These are phyloP conservation scores for Mareca penelope DNA, from an alignment of 2,797 vertebrate genomes.

Conservation along the genomic window DNA sequence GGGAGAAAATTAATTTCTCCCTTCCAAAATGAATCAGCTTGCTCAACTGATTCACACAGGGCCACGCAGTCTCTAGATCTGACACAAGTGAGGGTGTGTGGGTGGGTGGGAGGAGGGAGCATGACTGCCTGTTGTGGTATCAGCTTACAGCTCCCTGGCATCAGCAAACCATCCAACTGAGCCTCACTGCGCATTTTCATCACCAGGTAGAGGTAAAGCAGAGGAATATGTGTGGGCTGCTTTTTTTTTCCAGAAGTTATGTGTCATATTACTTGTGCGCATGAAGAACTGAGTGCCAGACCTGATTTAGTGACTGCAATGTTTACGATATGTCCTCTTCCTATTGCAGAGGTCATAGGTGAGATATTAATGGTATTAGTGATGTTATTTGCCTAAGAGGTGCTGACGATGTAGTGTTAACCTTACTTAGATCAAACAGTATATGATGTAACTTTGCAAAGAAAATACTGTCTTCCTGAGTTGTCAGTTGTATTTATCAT, in stretches of 20 bases:
- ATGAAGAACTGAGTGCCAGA: neutral
- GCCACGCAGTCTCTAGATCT: neutral
- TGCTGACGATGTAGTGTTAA: neutral
- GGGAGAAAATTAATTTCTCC: neutral
- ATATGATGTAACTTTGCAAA: neutral
- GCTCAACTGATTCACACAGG: neutral
- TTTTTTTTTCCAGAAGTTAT: neutral
- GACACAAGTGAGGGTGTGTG: neutral
- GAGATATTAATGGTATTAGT: neutral
- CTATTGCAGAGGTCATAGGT: neutral
- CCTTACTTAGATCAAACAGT: neutral
- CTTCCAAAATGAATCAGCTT: neutral
- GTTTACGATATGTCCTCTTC: neutral
- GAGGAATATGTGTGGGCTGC: neutral
- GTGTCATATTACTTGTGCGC: neutral
- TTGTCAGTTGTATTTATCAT: neutral
- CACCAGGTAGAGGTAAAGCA: neutral
- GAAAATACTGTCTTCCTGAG: neutral
- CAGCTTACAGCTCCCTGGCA: neutral
- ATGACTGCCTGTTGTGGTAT: neutral
- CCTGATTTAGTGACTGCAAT: neutral
- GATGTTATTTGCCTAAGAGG: neutral
- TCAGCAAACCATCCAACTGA: neutral
- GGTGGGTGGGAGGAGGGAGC: neutral
- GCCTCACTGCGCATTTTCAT: neutral